Base-by-base conservation (phyloP, 1,140 invertebrate genomes). In the Drosophila yakuba region DNA sequence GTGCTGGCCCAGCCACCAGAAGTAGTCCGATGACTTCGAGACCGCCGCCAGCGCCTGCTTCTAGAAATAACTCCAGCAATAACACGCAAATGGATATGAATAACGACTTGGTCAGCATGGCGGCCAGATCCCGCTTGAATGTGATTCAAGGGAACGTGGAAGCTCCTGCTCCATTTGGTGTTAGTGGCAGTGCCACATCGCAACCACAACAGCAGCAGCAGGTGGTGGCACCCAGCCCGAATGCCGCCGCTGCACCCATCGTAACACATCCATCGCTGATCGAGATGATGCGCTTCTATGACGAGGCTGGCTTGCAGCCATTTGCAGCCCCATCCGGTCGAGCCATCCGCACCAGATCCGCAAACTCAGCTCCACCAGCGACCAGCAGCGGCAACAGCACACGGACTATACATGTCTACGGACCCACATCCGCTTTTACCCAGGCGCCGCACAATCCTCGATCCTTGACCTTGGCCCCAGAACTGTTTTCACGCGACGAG, bases 231-330 rank as follows among this genome's bases (percentile, higher is more conserved):
- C 12, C 59, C 1, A 25, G 20, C 6, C 14, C 17, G 7, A 28
- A 15, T 10, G 25, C n/a, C 14, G 3, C 35, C 20, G 15, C 36
- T n/a, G 25, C 38, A 1, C 45, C 32, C 3, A 39, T 45, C 3
- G 43, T 3, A 8, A 2, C 64, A 0, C 57, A 63, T 12, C 51
- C 56, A 12, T 52, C 64, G 3, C 28, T 71, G 8, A 43, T 6
- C 0, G 75, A 78, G 20, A 52, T 78, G 38, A 72, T 78, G 57
- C 74, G 74, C 23, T 78, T 41, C 74, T 78, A 72, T 35, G 50
- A 47, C 54, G 43, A 14, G 6, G 35, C 38, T 10, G 43, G 38
- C 2, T 32, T 32, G 12, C 55, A 35, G 20, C 28, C 51, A 11
- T 15, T 15, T 4, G 15, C n/a, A 15, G 11, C 32, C 1, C 7